Percentiles rank a stretch among this genome's conserved stretches.
phyloP scores from a whole-genome alignment of 2,797 vertebrate genomes.

The Sardinella longiceps region DNA sequence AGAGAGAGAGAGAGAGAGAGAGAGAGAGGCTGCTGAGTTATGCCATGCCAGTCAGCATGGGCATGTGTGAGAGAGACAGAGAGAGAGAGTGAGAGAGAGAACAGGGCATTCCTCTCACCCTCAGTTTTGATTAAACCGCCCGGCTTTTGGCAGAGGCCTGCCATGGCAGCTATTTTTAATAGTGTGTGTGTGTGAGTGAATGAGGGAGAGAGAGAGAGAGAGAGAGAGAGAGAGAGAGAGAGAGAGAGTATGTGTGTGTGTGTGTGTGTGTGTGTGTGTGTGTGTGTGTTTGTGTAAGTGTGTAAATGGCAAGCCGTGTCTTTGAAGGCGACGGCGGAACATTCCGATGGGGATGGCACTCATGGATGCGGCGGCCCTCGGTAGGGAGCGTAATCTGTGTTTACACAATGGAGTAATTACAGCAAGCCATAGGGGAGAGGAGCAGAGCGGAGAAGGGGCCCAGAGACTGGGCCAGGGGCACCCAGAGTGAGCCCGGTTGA shows the following conservation, averaged over 20 bases:
- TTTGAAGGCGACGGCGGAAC: conserved; percentile 23
- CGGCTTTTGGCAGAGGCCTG: neutral
- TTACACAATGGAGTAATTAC: conserved; percentile 46
- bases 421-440: neutral
- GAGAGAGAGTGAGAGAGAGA: too few species aligned
- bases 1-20: too few species aligned
- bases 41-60: neutral
- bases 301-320: conserved; percentile 27
- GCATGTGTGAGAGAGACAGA: too few species aligned
- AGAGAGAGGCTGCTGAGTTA: neutral
- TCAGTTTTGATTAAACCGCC: conserved; percentile 4
- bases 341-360: conserved; percentile 1
- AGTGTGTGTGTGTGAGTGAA: conserved; percentile 22
- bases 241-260: too few species aligned
- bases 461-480: neutral
- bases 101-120: neutral
- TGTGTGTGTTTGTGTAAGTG: neutral
- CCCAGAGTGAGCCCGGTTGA: neutral
- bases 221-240: too few species aligned
- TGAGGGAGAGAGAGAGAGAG: too few species aligned
- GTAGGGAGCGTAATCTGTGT: conserved; percentile 41
- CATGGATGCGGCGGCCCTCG: neutral
- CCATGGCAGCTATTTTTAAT: neutral
- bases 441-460: too few species aligned
- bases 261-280: neutral